A percentile compares a stretch with the other conserved stretches of the same genome.
phyloP scores from a whole-genome alignment of 2,797 vertebrate genomes.

The Molossus molossus region DNA sequence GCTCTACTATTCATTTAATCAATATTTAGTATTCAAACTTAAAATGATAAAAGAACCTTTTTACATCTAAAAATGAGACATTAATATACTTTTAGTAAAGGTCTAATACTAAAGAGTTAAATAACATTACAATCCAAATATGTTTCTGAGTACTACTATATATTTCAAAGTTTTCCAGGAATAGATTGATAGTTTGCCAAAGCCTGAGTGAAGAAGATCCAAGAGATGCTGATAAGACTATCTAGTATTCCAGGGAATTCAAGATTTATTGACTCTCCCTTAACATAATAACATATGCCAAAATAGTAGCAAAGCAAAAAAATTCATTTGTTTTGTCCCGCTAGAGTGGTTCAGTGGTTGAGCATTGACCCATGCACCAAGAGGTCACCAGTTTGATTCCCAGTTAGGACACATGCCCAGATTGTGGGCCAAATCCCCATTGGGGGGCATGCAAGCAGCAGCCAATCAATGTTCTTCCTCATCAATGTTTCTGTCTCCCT shows the following conservation, averaged over 20 bases:
- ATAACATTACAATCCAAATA: constrained; percentile 29
- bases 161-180: constrained; percentile 64
- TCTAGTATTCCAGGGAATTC: background rate
- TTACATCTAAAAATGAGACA: constrained; percentile 54
- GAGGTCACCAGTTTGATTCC: no score
- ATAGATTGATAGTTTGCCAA: constrained; percentile 47
- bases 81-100: constrained; percentile 48
- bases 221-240: background rate
- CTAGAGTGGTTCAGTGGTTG: no score
- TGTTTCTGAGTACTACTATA: constrained; percentile 18
- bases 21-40: constrained; percentile 8
- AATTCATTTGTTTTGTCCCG: background rate
- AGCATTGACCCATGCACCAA: no score
- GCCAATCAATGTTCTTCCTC: no score
- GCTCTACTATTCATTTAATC: constrained; percentile 22
- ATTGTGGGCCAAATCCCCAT: no score
- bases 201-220: constrained; percentile 32
- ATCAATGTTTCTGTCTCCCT: no score
- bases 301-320: constrained; percentile 56
- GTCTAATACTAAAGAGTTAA: constrained; percentile 40
- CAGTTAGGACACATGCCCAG: no score
- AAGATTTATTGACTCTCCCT: background rate
- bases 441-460: no score
- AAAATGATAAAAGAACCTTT: constrained; percentile 43
- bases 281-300: background rate